phyloP scores from a whole-genome alignment of 2,113 vertebrate genomes.

The Lophius piscatorius region DNA sequence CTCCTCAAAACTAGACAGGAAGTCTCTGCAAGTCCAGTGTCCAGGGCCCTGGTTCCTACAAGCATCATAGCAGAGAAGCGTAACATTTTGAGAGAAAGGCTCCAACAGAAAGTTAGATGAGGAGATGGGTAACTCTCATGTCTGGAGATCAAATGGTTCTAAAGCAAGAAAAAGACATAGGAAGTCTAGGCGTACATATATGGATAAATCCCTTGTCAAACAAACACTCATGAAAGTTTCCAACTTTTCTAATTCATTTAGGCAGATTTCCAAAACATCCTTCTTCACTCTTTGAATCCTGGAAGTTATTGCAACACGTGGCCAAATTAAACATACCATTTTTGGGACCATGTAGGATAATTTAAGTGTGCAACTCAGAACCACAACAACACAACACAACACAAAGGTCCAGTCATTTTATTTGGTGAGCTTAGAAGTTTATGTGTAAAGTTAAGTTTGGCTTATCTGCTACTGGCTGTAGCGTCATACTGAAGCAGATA shows the following conservation, averaged over 20 bases:
- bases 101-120: not conserved
- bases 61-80: not conserved
- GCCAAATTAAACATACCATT: too few relatives aligned
- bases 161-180: too few relatives aligned
- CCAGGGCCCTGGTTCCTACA: not conserved
- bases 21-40: not conserved
- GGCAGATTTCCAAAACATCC: too few relatives aligned
- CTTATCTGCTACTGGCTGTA: not conserved
- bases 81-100: not conserved
- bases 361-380: too few relatives aligned
- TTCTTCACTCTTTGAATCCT: too few relatives aligned
- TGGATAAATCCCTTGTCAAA: too few relatives aligned
- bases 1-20: conserved; percentile 24
- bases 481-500: not conserved
- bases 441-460: not conserved
- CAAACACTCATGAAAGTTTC: too few relatives aligned
- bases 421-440: not conserved
- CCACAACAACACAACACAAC: not conserved
- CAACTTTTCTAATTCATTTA: too few relatives aligned
- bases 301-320: too few relatives aligned
- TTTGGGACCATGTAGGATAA: too few relatives aligned
- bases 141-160: not conserved
- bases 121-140: not conserved
- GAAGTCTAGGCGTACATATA: too few relatives aligned
- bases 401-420: not conserved